Percentiles rank a stretch among this genome's conserved stretches.
Conservation (phyloP, 1,140 invertebrate genomes). For the Drosophila yakuba region DNA sequence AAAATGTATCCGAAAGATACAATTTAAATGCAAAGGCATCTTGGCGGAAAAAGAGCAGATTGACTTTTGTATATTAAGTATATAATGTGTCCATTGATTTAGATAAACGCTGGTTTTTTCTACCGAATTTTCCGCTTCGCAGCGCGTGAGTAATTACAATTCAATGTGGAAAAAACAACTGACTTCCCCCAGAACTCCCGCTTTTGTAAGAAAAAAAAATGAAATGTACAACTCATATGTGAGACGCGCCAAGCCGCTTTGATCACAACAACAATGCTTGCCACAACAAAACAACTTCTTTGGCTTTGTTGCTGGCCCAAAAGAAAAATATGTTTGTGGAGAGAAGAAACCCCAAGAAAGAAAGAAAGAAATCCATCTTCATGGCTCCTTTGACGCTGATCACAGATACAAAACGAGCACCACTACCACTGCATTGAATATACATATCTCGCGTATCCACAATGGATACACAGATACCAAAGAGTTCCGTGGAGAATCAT, state of each 20-base stretch:
- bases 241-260: conserved; percentile 78
- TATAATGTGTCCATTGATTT: neutral
- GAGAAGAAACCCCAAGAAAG: conserved; percentile 37
- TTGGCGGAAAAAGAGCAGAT: neutral
- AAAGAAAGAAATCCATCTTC: conserved; percentile 81
- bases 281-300: conserved; percentile 83
- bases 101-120: neutral
- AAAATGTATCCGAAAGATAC: neutral
- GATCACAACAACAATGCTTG: conserved; percentile 82
- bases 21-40: neutral
- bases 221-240: conserved; percentile 71
- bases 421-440: neutral
- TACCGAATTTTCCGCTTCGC: neutral
- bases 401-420: conserved; percentile 40
- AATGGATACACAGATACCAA: conserved; percentile 22
- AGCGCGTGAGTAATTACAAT: conserved; percentile 71
- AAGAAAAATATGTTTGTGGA: conserved; percentile 44
- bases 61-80: neutral
- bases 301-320: conserved; percentile 65
- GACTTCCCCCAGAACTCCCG: conserved; percentile 15
- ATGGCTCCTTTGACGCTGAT: conserved; percentile 62
- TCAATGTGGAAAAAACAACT: conserved; percentile 65
- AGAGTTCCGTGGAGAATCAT: conserved; percentile 49
- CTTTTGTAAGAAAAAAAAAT: conserved; percentile 13
- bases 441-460: conserved; percentile 17